Percentiles rank a stretch among this genome's conserved stretches.
Evolutionary conservation across 2,113 vertebrate species (phyloP).

Genomic region (Oxygymnocypris stewartii): DNA sequence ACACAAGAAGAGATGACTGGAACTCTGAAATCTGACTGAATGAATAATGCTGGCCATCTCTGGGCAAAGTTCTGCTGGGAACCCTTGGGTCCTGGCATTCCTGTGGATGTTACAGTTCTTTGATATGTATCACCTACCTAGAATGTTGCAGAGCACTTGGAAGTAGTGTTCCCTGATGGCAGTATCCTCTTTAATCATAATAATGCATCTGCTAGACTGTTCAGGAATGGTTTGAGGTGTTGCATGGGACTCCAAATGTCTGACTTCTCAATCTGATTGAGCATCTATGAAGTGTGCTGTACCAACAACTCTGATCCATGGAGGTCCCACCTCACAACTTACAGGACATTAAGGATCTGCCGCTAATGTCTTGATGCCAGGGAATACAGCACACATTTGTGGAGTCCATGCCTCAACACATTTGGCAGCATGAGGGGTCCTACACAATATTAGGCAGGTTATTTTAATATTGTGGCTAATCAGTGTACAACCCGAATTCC

Average conservation of each 20-base stretch:
- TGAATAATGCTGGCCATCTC: too few species aligned
- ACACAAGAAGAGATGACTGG: too few species aligned
- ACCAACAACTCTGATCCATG: too few species aligned
- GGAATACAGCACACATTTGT: neutral
- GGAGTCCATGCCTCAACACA: neutral
- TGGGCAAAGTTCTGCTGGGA: too few species aligned
- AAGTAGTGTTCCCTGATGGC: too few species aligned
- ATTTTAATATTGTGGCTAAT: neutral
- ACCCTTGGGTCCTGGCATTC: too few species aligned
- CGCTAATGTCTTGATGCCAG: neutral
- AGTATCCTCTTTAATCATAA: too few species aligned
- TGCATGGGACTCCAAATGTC: neutral
- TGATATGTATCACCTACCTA: too few species aligned
- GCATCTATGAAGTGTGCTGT: neutral
- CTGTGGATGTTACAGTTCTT: too few species aligned
- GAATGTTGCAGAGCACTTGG: too few species aligned
- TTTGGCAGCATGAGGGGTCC: neutral
- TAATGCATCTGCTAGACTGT: neutral
- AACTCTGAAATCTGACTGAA: too few species aligned
- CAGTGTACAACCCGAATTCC: too few species aligned
- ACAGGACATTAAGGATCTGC: neutral
- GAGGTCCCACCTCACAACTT: neutral
- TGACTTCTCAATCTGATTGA: neutral
- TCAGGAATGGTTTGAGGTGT: neutral
- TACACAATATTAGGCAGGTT: neutral